phyloP scores from a whole-genome alignment of 2,113 vertebrate species.

The Tragelaphus buxtoni region DNA sequence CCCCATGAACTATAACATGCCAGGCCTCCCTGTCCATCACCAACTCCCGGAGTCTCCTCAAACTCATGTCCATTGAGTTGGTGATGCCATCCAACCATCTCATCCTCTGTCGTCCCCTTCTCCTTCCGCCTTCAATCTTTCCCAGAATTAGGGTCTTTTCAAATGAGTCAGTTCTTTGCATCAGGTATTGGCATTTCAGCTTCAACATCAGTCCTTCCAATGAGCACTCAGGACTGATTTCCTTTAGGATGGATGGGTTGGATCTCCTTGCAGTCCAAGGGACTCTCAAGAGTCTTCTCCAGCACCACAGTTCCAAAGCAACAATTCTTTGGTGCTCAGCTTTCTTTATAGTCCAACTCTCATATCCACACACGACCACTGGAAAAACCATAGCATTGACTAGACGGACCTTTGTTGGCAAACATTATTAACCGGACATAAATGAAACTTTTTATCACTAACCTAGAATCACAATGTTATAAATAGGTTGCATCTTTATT shows the following conservation, averaged over 20 bases:
- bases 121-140: not conserved
- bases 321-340: not conserved
- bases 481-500: not conserved
- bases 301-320: not conserved
- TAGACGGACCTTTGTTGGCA: not conserved
- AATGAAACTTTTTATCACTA: not conserved
- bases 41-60: rapidly evolving
- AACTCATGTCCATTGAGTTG: rapidly evolving
- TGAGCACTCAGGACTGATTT: not conserved
- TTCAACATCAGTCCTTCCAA: not conserved
- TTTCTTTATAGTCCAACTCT: not conserved
- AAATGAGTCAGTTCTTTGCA: not conserved
- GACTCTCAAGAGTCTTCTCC: not conserved
- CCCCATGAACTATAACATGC: rapidly evolving
- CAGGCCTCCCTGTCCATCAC: not conserved
- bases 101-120: not conserved
- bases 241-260: not conserved
- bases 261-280: not conserved
- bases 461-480: not conserved
- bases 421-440: constrained; percentile 14
- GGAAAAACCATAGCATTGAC: not conserved
- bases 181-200: not conserved
- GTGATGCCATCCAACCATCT: not conserved
- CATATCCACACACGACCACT: not conserved
- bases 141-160: not conserved